Evolutionary conservation across 2,888 invertebrate species (phyloP), one percentile per base, ranked within the genome.

Genomic region (Cantharis rustica): DNA sequence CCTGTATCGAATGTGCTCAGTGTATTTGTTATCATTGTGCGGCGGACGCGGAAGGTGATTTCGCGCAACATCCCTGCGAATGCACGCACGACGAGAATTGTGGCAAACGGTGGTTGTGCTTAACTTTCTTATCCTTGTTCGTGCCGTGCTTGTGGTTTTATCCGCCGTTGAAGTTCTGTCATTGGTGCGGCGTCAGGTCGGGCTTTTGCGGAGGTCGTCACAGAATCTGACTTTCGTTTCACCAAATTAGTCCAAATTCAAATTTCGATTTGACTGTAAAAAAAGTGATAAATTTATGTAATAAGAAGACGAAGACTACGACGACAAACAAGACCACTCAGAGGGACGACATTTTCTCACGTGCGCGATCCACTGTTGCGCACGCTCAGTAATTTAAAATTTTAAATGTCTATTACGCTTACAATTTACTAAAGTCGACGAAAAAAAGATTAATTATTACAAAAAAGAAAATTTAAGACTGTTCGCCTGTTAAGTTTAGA

Each of bases 111-210:
- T 98, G 98, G 97, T 87, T 95, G 81, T 95, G 96, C 75, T 89
- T 98, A 82, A 93, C 96, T 26, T 90, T 98, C 79, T 92, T 98
- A 73, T 95, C 96, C 77, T 89, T 97, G 80, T 89, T 98, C 83
- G 95, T 98, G 85, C 98, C 98, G 82, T 98, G 98, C 89, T 91
- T 98, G 84, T 98, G 98, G 92, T 95, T 96, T 89, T 98, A 98
- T 90, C 93, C 95, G 84, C 96, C 97, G 77, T 90, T 98, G 80
- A 93, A 94, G 84, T 93, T 95, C 83, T 93, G 94, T 85, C 97
- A 97, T 89, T 92, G 93, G 89, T 94, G 95, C 84, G 96, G 96
- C 71, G 91, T 94, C 79, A 91, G 92, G 72, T 95, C 96, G 85
- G 94, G 94, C 77, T 87, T 95, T 75, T 96, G 96, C 84, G 98